Evolutionary conservation across 2,888 invertebrate genomes (phyloP).

Genomic region (Phyllotreta cruciferae): DNA sequence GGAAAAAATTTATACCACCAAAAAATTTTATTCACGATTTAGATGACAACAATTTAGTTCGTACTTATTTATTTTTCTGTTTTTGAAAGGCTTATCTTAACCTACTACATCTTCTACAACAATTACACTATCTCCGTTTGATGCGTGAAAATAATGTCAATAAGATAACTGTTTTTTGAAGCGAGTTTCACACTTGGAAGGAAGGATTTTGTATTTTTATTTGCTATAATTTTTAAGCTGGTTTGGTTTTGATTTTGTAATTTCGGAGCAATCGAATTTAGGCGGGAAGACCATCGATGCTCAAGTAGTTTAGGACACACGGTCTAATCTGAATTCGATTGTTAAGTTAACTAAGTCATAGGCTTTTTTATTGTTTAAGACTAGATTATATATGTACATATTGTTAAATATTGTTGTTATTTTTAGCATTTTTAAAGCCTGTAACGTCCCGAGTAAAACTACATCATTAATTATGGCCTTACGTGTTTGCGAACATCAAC

Average conservation of each 20-base stretch:
- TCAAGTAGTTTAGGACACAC: slow-evolving; percentile 6
- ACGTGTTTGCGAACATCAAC: slow-evolving; percentile 51
- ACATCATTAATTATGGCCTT: slow-evolving; percentile 50
- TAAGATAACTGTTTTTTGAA: no score
- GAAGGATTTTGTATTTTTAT: not conserved
- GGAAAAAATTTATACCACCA: no score
- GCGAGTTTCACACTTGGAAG: not conserved
- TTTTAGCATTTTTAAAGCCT: slow-evolving; percentile 44
- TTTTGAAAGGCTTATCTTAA: no score
- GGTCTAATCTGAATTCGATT: slow-evolving; percentile 7
- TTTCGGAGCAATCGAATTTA: slow-evolving; percentile 9
- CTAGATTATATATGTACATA: slow-evolving; percentile 42
- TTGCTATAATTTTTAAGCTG: slow-evolving; percentile 2
- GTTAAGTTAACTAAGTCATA: slow-evolving; percentile 25
- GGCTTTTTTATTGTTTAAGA: slow-evolving; percentile 39
- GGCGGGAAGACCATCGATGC: not conserved
- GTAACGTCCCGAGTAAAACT: slow-evolving; percentile 44
- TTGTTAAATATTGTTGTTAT: slow-evolving; percentile 41
- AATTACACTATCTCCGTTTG: no score
- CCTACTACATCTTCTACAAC: no score
- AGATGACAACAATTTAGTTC: no score
- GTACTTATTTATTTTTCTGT: no score
- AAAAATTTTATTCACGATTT: no score
- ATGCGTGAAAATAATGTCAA: no score
- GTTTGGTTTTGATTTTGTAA: slow-evolving; percentile 10